Evolutionary conservation across 2,888 invertebrate genomes (phyloP), one percentile per base, ranked within the genome.

Genomic region (Baccha elongata): DNA sequence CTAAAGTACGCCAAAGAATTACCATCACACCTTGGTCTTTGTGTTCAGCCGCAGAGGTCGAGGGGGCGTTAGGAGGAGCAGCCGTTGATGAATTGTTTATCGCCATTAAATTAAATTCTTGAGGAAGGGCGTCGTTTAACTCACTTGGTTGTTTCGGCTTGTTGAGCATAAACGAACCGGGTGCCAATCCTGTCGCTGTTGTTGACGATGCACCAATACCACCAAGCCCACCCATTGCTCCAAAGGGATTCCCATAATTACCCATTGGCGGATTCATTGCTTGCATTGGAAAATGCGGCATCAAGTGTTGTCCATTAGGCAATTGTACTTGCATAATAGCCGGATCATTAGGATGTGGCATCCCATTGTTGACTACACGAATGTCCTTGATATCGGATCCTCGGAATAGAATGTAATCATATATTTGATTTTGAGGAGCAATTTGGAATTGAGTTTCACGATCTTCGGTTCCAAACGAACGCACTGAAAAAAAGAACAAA

Each of bases 371-470:
- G 80, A 99, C 96, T 60, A 99, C 98, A 90, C 98, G 94, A 88
- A 99, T 97, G 91, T 99, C 99, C 92, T 99, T 99, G 89, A 99
- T 99, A 91, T 99, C 99, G 85, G 97, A 95, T 52, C 99, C 99
- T 86, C 99, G 94, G 92, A 99, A 99, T 87, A 99, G 93, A 88
- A 99, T 99, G 91, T 98, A 99, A 90, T 99, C 99, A 91, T 99
- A 99, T 68, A 99, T 96, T 91, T 99, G 99, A 92, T 97, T 98
- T 91, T 99, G 96, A 17, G 98, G 97, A 64, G 98, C 97, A 71
- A 99, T 98, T 83, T 98, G 98, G 89, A 96, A 96, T 89, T 97
- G 96, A 4, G 98, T 97, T 87, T 98, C 98, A 53, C 99, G 93
- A 90, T 99, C 98, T 92, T 99, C 99, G 40, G 99, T 99, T 69